Base-by-base conservation (phyloP, 2,888 invertebrate genomes). In the Bellardia bayeri region DNA sequence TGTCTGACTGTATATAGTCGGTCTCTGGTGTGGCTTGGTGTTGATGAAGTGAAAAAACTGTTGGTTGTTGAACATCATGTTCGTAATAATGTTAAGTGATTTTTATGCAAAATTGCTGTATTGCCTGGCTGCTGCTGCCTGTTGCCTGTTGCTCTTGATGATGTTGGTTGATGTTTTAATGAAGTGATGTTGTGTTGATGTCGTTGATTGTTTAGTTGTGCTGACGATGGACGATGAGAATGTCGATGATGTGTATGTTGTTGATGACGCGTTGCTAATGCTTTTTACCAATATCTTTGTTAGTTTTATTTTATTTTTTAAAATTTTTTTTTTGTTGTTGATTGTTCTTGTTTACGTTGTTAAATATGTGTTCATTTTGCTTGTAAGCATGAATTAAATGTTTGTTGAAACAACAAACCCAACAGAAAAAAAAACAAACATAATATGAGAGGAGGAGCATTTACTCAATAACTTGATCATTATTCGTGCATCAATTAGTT, bases 51-150 rank as follows among this genome's bases (percentile, higher is more conserved):
- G 82, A 82, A 86, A 81, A 85, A 75, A 74, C 78, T 72, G 74
- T 76, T 82, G 80, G 87, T 84, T 87, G 87, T 87, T 68, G 45
- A 81, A 87, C 87, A 87, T 87, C 87, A 87, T 87, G 87, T 87
- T 85, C 51, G 87, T 74, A 83, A 85, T 84, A 85, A 85, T 74
- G 81, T 82, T 87, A 88, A 84, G 87, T 87, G 85, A 87, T 85
- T 87, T 87, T 87, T 87, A 87, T 87, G 87, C 87, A 92, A 92
- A 92, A 92, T 92, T 90, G 91, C 90, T 91, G 91, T 89, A 81
- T 54, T 69, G 61, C 78, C 68, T 68, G 66, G 42, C 69, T 78
- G 74, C 51, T 23, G n/a, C 54, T 69, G 79, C 51, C 33, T 82
- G 86, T 42, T 51, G 79, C 80, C 63, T 72, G 75, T 74, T 84